Base-by-base conservation (phyloP, 2,888 invertebrate genomes). In the Eilema griseolum region DNA sequence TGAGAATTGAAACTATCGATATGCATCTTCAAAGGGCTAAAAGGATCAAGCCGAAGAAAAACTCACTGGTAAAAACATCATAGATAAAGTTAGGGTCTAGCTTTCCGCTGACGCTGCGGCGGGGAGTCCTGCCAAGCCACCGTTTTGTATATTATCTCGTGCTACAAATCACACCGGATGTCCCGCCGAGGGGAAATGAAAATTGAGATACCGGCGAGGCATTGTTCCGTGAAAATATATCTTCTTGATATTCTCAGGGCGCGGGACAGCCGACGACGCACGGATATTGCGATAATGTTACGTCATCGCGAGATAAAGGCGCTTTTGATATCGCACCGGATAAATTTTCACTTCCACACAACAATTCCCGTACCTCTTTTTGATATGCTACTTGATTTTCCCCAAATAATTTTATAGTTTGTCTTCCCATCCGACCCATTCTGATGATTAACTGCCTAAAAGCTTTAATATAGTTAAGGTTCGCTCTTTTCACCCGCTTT, bases 201-300 rank as follows among this genome's bases (percentile, higher is more conserved):
- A 94, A 94, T 94, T 94, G 94, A 94, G 94, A 94, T 94, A 94
- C 94, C 93, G 90, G 90, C 86, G 90, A 91, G 91, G 91, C 93
- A 94, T 94, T 94, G 94, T 94, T 94, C 94, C 92, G 93, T 93
- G 92, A 92, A 93, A 93, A 93, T 94, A 93, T 93, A 94, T 93
- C 92, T 94, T 91, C 92, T 92, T 93, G 93, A 93, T 94, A 93
- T 94, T 94, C 90, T 89, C 88, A 86, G 89, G 88, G 90, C 89
- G 89, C 90, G 90, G 90, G 90, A 90, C 92, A 90, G 90, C 88
- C 89, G 90, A 85, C 90, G 90, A 89, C 90, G 90, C 91, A 88
- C 88, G 91, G 92, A 93, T 93, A 93, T 93, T 93, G 92, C 90
- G 92, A 93, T 92, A 92, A 93, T 92, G 91, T 91, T 89, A 90